phyloP scores from a whole-genome alignment of 1,140 invertebrate species.

The Acyrthosiphon pisum region DNA sequence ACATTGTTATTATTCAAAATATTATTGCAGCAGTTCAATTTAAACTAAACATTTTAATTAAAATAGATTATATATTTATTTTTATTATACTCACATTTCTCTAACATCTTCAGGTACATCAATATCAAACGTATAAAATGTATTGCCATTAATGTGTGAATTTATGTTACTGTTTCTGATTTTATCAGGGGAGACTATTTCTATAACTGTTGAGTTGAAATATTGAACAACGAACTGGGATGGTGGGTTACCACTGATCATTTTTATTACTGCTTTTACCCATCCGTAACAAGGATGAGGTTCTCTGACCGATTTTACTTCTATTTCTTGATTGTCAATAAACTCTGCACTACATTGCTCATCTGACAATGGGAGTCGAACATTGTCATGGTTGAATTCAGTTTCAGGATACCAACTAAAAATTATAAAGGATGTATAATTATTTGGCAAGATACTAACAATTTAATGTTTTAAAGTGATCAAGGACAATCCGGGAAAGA shows the following conservation, averaged over 20 bases:
- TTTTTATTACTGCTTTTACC: slow-evolving; percentile 75
- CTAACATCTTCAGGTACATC: slow-evolving; percentile 91
- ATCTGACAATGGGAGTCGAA: slow-evolving; percentile 82
- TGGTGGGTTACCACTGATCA: slow-evolving; percentile 49
- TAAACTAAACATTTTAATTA: background rate
- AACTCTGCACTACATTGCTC: slow-evolving; percentile 68
- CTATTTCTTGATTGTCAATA: slow-evolving; percentile 87
- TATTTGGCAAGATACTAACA: background rate
- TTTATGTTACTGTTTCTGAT: slow-evolving; percentile 82
- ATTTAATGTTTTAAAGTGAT: too few relatives aligned
- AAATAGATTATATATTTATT: background rate
- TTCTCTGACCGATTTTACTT: slow-evolving; percentile 86
- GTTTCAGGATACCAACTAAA: slow-evolving; percentile 90
- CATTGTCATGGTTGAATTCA: slow-evolving; percentile 87
- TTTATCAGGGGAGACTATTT: slow-evolving; percentile 87
- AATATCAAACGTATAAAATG: slow-evolving; percentile 93
- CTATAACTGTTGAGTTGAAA: slow-evolving; percentile 81
- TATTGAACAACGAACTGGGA: slow-evolving; percentile 38
- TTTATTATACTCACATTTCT: slow-evolving; percentile 81
- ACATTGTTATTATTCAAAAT: too few relatives aligned
- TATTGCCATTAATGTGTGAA: slow-evolving; percentile 81
- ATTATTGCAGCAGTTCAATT: too few relatives aligned
- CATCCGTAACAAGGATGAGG: slow-evolving; percentile 91
- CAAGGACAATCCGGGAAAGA: too few relatives aligned
- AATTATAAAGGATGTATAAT: slow-evolving; percentile 59